Conservation (phyloP, 2,797 vertebrate species). For the Labroides dimidiatus region DNA sequence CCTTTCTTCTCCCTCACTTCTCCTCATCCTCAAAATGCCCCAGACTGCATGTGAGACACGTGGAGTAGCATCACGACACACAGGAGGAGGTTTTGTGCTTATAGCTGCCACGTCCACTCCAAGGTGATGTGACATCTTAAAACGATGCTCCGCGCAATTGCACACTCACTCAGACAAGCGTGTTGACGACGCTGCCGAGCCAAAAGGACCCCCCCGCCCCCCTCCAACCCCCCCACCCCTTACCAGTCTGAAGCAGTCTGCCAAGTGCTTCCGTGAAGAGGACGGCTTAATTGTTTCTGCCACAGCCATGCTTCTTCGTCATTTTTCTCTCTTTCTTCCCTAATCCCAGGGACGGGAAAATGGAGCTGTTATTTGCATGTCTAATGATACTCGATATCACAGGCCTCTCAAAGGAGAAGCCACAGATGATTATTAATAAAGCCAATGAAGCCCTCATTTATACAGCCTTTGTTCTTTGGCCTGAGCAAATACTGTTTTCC, state of each 20-base stretch:
- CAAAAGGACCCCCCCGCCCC: conserved; percentile 57
- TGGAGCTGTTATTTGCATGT: conserved; percentile 85
- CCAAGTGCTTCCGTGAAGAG: conserved; percentile 74
- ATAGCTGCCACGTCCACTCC: conserved; percentile 72
- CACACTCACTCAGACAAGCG: conserved; percentile 75
- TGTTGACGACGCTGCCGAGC: conserved; percentile 64
- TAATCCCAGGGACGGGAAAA: conserved; percentile 80
- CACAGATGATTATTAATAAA: conserved; percentile 78
- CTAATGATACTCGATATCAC: conserved; percentile 81
- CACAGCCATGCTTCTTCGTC: conserved; percentile 73
- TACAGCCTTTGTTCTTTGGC: conserved; percentile 67
- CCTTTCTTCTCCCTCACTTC: conserved; percentile 39
- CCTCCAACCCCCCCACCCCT: conserved; percentile 43
- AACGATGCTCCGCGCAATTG: conserved; percentile 69
- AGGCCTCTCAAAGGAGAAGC: conserved; percentile 71
- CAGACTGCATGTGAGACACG: conserved; percentile 54
- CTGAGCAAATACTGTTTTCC: conserved; percentile 47
- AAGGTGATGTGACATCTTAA: conserved; percentile 80
- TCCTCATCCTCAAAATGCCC: conserved; percentile 19
- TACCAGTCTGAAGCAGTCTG: conserved; percentile 66
- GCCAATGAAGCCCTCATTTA: conserved; percentile 69
- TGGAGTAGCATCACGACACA: conserved; percentile 61
- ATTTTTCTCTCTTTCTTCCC: conserved; percentile 74
- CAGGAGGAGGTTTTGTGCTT: conserved; percentile 52
- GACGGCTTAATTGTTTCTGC: conserved; percentile 84